Percentiles rank a stretch among this genome's conserved stretches.
These are phyloP conservation scores for Esperia sulphurella DNA, from an alignment of 2,888 invertebrate species.

Conservation along the genomic window DNA sequence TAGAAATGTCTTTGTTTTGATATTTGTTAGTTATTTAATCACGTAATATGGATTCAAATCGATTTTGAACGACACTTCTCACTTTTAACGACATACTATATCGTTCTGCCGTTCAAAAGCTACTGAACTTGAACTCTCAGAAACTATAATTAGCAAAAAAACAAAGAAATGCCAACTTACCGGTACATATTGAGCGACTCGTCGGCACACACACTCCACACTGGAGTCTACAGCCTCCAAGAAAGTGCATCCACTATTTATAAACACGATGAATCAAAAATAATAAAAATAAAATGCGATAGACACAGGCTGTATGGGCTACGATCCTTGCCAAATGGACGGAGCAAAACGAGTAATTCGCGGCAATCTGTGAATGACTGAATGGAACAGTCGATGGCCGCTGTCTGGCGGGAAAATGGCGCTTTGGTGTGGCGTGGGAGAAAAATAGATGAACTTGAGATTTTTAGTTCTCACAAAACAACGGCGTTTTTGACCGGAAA, in stretches of 20 bases:
- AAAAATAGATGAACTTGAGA: neutral
- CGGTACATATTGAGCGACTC: constrained; percentile 50
- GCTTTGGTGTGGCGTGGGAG: neutral
- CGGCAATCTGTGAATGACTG: neutral
- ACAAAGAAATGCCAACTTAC: constrained; percentile 49
- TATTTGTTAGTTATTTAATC: too few relatives aligned
- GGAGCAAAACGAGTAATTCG: constrained; percentile 12
- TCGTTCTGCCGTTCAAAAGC: neutral
- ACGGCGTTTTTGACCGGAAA: neutral
- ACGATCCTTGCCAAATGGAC: constrained; percentile 19
- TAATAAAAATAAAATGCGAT: constrained; percentile 33
- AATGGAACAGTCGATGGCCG: neutral
- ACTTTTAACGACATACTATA: too few relatives aligned
- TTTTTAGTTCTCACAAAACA: neutral
- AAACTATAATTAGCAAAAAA: constrained; percentile 22
- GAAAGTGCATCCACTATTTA: constrained; percentile 45
- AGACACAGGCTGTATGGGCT: neutral
- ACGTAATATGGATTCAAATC: too few relatives aligned
- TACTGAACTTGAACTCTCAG: constrained; percentile 5
- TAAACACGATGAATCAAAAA: constrained; percentile 39
- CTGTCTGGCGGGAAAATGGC: neutral
- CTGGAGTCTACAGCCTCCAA: constrained; percentile 26
- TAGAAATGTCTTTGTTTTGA: too few relatives aligned
- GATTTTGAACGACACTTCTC: too few relatives aligned
- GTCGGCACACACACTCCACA: constrained; percentile 28